phyloP scores from a whole-genome alignment of 2,888 invertebrate genomes.

The Euphydryas editha region DNA sequence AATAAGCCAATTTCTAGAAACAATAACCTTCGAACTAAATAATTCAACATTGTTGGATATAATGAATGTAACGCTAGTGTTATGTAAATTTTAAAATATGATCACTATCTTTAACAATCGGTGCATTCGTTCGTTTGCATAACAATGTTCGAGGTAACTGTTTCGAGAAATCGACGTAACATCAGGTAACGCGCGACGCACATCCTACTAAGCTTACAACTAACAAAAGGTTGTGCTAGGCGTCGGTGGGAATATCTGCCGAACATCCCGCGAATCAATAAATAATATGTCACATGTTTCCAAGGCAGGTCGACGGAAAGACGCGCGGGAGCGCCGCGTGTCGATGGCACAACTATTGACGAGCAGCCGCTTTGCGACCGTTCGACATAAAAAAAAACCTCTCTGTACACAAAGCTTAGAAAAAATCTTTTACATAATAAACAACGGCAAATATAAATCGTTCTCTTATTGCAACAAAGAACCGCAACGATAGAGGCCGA shows the following conservation, averaged over 20 bases:
- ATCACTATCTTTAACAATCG: constrained; percentile 6
- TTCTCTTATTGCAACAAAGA: constrained; percentile 73
- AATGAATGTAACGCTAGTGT: constrained; percentile 15
- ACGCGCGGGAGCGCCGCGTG: constrained; percentile 34
- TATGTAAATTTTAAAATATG: constrained; percentile 18
- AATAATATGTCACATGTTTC: constrained; percentile 71
- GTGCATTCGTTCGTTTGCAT: neutral
- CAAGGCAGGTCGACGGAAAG: constrained; percentile 57
- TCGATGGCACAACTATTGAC: constrained; percentile 70
- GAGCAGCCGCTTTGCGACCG: constrained; percentile 69
- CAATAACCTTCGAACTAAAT: constrained; percentile 46
- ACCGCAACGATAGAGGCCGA: constrained; percentile 70
- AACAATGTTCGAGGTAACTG: constrained; percentile 48
- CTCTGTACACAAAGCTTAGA: constrained; percentile 66
- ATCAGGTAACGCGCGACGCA: constrained; percentile 80
- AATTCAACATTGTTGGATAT: constrained; percentile 8
- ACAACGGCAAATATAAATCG: constrained; percentile 77
- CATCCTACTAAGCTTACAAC: constrained; percentile 66
- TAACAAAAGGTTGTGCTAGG: constrained; percentile 66
- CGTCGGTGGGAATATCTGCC: constrained; percentile 77
- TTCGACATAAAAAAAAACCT: constrained; percentile 57
- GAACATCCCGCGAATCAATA: constrained; percentile 69
- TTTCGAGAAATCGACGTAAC: constrained; percentile 54
- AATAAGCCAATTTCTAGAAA: constrained; percentile 50
- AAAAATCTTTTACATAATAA: constrained; percentile 67